Conservation (phyloP, 2,113 vertebrate genomes). For the Heptranchias perlo region DNA sequence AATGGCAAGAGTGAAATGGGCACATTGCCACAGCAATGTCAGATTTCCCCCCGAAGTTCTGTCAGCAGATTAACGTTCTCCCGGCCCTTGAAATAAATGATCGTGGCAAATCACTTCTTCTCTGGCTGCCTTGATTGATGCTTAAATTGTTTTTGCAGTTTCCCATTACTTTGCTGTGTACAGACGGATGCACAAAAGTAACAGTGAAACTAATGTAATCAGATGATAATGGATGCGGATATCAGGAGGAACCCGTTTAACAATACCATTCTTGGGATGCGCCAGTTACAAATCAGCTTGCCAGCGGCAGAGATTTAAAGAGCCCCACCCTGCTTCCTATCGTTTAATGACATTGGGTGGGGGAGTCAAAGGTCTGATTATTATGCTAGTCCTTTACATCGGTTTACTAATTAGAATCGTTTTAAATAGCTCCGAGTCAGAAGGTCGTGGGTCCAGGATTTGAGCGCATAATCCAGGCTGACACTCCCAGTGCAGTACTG, state of each 20-base stretch:
- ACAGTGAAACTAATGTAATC: conserved; percentile 41
- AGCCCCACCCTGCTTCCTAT: background rate
- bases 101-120: conserved; percentile 38
- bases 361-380: background rate
- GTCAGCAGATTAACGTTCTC: conserved; percentile 28
- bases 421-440: background rate
- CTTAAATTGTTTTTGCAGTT: conserved; percentile 35
- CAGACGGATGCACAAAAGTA: conserved; percentile 24
- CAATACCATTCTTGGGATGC: background rate
- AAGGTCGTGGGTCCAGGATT: too few relatives aligned
- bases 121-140: conserved; percentile 41
- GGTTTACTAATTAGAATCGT: background rate
- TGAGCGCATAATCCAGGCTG: too few relatives aligned
- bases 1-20: background rate
- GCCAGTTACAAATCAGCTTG: conserved; percentile 25
- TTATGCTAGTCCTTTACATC: background rate
- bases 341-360: background rate
- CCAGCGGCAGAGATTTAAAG: background rate
- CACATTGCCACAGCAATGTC: background rate
- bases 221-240: conserved; percentile 38
- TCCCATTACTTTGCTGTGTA: conserved; percentile 38
- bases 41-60: conserved; percentile 9
- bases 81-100: conserved; percentile 41
- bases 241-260: conserved; percentile 19
- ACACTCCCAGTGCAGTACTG: too few relatives aligned